phyloP scores from a whole-genome alignment of 2,113 vertebrate species.

The Pterocles orientalis region DNA sequence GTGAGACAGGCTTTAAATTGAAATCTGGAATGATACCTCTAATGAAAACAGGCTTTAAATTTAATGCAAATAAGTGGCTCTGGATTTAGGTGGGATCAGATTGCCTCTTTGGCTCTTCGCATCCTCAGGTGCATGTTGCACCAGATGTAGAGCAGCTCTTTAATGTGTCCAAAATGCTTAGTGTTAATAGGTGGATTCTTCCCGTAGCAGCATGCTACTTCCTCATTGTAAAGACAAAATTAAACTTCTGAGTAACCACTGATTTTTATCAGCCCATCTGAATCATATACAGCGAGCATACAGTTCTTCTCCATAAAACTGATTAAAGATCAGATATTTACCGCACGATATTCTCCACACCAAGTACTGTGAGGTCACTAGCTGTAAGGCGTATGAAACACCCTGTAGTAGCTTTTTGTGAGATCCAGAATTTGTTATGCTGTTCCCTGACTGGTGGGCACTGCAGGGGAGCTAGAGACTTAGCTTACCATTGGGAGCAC shows the following conservation, averaged over 20 bases:
- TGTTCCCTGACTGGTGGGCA: neutral
- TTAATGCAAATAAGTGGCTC: neutral
- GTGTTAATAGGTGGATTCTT: neutral
- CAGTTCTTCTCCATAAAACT: neutral
- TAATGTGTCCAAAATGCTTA: neutral
- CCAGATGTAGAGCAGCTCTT: neutral
- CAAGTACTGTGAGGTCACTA: neutral
- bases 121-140: neutral
- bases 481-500: neutral
- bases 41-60: neutral
- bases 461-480: neutral
- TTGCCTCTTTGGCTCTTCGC: neutral
- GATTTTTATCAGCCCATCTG: neutral
- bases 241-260: neutral
- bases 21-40: neutral
- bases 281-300: neutral
- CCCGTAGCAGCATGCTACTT: neutral
- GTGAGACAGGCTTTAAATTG: neutral
- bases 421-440: neutral
- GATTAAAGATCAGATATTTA: neutral
- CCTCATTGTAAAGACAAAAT: neutral
- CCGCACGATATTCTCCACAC: neutral
- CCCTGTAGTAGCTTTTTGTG: rapidly evolving
- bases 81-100: neutral
- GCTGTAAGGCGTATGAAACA: neutral